Percentiles rank a stretch among this genome's conserved stretches.
Evolutionary conservation across 2,888 invertebrate genomes (phyloP).

Genomic region (Drosophila kambysellisi): DNA sequence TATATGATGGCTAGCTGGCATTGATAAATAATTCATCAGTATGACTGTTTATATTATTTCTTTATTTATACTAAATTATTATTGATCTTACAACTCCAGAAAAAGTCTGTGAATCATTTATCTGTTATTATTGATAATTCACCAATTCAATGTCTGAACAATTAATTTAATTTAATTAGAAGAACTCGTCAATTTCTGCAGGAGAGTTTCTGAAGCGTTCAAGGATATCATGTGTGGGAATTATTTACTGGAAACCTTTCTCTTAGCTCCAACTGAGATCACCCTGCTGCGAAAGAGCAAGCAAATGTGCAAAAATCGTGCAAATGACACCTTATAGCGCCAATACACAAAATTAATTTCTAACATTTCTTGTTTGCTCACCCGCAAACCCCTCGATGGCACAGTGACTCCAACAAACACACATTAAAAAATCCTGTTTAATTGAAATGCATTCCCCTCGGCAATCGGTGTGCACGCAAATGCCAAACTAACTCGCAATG

Average conservation of each 20-base stretch:
- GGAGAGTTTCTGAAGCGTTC: not conserved
- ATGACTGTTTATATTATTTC: no score
- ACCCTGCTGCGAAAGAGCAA: slow-evolving; percentile 19
- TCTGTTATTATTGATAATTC: not conserved
- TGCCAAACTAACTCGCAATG: slow-evolving; percentile 54
- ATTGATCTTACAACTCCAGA: not conserved
- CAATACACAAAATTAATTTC: slow-evolving; percentile 62
- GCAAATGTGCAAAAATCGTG: slow-evolving; percentile 7
- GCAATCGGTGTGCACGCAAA: slow-evolving; percentile 68
- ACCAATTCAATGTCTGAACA: not conserved
- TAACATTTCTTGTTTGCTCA: slow-evolving; percentile 42
- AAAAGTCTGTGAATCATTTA: not conserved
- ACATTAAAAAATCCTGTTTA: slow-evolving; percentile 74
- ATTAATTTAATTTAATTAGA: not conserved
- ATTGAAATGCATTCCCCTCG: slow-evolving; percentile 75
- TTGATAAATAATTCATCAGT: not conserved
- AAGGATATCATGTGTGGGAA: no score
- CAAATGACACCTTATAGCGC: slow-evolving; percentile 19
- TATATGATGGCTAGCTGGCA: not conserved
- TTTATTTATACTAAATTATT: not conserved
- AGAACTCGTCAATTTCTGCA: not conserved
- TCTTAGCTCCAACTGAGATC: not conserved
- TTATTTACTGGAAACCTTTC: not conserved
- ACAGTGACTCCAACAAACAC: slow-evolving; percentile 13
- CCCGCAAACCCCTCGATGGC: slow-evolving; percentile 1